These are phyloP conservation scores for Platyscapa corneri DNA, from an alignment of 1,140 invertebrate genomes.

Conservation along the genomic window DNA sequence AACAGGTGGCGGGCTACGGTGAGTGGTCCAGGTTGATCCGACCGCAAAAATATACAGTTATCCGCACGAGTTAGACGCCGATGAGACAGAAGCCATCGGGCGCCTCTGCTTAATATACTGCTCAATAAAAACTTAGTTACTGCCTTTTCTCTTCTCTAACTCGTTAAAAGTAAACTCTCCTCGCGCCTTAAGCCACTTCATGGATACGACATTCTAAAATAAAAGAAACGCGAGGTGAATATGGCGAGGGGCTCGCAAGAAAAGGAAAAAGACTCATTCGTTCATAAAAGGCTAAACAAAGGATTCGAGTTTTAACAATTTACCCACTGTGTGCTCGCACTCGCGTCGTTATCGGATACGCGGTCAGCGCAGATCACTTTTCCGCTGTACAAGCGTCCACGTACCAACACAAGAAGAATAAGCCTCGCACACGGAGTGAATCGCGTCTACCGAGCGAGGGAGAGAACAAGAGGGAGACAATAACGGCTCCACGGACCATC, in stretches of 20 bases:
- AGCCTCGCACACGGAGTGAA: neutral
- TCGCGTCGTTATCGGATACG: conserved; percentile 67
- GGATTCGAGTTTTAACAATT: conserved; percentile 66
- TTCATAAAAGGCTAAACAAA: conserved; percentile 14
- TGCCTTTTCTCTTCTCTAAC: conserved; percentile 56
- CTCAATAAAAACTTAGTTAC: conserved; percentile 74
- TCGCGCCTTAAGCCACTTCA: conserved; percentile 6
- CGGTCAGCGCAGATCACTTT: conserved; percentile 58
- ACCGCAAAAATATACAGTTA: conserved; percentile 70
- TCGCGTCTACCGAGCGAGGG: neutral
- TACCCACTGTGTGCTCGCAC: conserved; percentile 47
- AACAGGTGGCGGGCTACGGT: conserved; percentile 20
- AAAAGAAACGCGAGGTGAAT: conserved; percentile 36
- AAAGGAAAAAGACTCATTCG: neutral
- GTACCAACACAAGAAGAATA: neutral
- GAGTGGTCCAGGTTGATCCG: conserved; percentile 56
- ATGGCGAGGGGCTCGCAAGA: neutral
- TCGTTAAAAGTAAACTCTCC: conserved; percentile 38
- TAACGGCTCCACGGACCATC: conserved; percentile 70
- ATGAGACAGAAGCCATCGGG: conserved; percentile 70
- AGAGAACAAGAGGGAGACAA: conserved; percentile 60
- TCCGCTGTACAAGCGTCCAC: no score
- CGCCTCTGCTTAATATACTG: conserved; percentile 66
- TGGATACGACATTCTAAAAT: conserved; percentile 24
- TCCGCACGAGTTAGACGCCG: conserved; percentile 70